phyloP scores from a whole-genome alignment of 1,140 invertebrate species.

The Rhagoletis zephyria region DNA sequence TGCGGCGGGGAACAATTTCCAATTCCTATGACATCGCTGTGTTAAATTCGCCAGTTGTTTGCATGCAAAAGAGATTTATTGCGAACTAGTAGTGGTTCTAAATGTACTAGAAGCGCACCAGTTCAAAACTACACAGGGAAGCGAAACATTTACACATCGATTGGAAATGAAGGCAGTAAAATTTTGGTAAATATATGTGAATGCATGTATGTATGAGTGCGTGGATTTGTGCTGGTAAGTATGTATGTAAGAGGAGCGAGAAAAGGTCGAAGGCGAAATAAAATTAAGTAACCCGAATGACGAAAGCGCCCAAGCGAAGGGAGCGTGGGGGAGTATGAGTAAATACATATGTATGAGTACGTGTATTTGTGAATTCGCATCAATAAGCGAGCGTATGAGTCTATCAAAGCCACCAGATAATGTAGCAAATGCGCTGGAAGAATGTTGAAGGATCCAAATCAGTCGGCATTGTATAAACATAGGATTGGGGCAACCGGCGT shows the following conservation, averaged over 20 bases:
- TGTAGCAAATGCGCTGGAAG: constrained; percentile 47
- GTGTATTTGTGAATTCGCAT: not conserved
- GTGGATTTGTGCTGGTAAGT: not conserved
- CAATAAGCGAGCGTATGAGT: not conserved
- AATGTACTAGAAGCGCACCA: no score
- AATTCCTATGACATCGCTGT: no score
- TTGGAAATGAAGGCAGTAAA: constrained; percentile 43
- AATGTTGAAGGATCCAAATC: constrained; percentile 44
- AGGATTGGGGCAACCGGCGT: not conserved
- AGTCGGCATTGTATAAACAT: constrained; percentile 45
- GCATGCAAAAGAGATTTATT: no score
- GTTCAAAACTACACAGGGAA: no score
- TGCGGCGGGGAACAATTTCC: no score
- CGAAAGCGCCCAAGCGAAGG: not conserved
- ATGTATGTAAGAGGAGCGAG: constrained; percentile 2
- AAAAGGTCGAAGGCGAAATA: constrained; percentile 46
- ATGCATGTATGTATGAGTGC: not conserved
- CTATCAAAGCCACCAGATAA: constrained; percentile 23
- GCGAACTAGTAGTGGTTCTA: no score
- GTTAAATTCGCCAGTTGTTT: no score
- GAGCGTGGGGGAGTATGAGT: not conserved
- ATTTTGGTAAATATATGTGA: not conserved
- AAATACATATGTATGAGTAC: not conserved
- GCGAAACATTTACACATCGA: not conserved
- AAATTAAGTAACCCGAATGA: constrained; percentile 50